Evolutionary conservation across 2,113 vertebrate genomes (phyloP).

Genomic region (Brachyhypopomus gauderio): DNA sequence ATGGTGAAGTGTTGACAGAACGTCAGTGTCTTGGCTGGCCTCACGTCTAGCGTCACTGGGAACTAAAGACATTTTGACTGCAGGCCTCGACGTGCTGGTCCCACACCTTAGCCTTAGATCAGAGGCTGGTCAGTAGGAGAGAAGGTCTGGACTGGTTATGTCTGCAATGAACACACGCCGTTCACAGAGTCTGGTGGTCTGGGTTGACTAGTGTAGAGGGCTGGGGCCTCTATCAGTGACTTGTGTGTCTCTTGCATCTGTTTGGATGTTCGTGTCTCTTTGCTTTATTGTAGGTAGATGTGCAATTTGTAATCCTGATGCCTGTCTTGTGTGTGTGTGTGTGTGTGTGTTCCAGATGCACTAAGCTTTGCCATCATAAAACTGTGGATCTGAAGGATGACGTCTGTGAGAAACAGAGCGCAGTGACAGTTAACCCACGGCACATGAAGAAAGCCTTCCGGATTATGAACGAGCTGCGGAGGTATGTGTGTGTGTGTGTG

Average conservation of each 20-base stretch:
- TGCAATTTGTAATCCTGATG: conserved; percentile 21
- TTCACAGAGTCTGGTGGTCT: neutral
- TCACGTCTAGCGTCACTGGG: no score
- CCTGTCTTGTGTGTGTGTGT: no score
- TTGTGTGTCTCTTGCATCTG: neutral
- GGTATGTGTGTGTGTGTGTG: conserved; percentile 36
- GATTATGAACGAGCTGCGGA: conserved; percentile 80
- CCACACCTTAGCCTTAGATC: no score
- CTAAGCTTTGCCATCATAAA: conserved; percentile 84
- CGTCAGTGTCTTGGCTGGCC: no score
- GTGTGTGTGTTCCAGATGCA: conserved; percentile 70
- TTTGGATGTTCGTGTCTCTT: neutral
- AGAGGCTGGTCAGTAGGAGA: no score
- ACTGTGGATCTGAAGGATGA: conserved; percentile 84
- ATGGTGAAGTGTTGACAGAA: no score
- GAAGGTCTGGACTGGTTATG: no score
- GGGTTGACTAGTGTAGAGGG: neutral
- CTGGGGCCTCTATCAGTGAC: no score
- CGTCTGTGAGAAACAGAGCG: conserved; percentile 84
- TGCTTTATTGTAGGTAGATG: neutral
- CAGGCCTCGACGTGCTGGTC: no score
- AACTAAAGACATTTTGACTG: no score
- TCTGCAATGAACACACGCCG: no score
- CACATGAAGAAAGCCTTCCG: conserved; percentile 92
- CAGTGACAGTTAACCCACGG: conserved; percentile 84